A percentile compares a stretch with the other conserved stretches of the same genome.
These are phyloP conservation scores for Andrena hattorfiana DNA, from an alignment of 2,888 invertebrate species.

Conservation along the genomic window DNA sequence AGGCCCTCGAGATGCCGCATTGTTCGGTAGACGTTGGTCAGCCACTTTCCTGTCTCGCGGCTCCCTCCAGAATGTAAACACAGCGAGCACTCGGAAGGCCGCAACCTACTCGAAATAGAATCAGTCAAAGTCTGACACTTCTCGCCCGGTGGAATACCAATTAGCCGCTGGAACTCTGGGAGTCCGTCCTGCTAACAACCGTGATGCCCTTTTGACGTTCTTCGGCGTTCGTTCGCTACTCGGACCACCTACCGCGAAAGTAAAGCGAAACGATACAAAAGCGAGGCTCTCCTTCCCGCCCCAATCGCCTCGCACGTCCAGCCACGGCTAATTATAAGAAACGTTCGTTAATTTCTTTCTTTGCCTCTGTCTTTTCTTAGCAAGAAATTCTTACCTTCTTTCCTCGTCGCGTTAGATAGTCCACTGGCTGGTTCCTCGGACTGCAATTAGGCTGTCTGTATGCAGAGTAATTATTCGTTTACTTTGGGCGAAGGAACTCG, in stretches of 20 bases:
- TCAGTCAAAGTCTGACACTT: constrained; percentile 66
- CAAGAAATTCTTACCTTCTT: background rate
- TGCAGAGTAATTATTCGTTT: constrained; percentile 18
- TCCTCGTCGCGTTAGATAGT: background rate
- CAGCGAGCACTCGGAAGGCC: constrained; percentile 26
- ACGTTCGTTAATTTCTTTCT: constrained; percentile 16
- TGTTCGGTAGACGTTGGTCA: constrained; percentile 52
- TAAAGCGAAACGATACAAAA: constrained; percentile 24
- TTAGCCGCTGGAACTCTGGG: constrained; percentile 58
- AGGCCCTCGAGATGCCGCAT: constrained; percentile 34
- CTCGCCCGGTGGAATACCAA: constrained; percentile 64
- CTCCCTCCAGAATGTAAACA: constrained; percentile 65
- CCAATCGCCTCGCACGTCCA: background rate
- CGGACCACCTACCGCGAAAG: constrained; percentile 64
- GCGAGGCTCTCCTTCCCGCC: background rate
- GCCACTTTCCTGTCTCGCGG: constrained; percentile 57
- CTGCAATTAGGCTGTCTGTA: background rate
- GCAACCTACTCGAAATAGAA: constrained; percentile 64
- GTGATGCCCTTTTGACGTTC: constrained; percentile 61
- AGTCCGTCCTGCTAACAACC: constrained; percentile 60
- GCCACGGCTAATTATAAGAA: constrained; percentile 38
- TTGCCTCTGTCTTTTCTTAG: background rate
- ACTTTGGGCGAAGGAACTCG: background rate
- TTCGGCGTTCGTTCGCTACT: constrained; percentile 43
- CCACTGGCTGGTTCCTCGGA: background rate